Evolutionary conservation across 2,113 vertebrate genomes (phyloP), one percentile per base, ranked within the genome.

Genomic region (Thalassoma bifasciatum): DNA sequence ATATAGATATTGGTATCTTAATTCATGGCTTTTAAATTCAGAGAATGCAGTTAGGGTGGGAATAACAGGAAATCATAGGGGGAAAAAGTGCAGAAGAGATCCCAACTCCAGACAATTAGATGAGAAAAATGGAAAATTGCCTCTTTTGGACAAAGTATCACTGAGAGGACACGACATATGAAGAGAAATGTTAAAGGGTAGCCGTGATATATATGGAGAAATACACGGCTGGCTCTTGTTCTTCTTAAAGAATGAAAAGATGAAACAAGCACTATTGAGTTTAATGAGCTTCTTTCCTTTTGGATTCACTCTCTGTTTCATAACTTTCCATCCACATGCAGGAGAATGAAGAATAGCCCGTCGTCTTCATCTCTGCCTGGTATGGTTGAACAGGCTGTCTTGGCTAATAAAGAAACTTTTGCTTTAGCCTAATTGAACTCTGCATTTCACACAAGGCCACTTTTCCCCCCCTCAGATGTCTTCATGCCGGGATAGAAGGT

Each of bases 351-450:
- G 58, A 70, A 68, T n/a, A 52, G 21, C 46, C 24, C 21, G 17
- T 61, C 51, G 8, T 16, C 8, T 24, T 46, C 64, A 12, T 3
- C 37, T 50, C 71, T 59, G 36, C n/a, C 30, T 79, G 34, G 10
- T 30, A 23, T 75, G 51, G 24, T 60, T 60, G 37, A 56, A 34
- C 49, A 50, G 38, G 34, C 37, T 1, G 10, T 36, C 42, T 65
- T 17, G 17, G 21, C 37, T 47, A 17, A 53, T 63, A 26, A 58
- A 63, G 72, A 19, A 72, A 19, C 52, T 12, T 37, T 52, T 61
- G 51, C 37, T 60, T 56, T 36, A 30, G 26, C 75, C 30, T 22
- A 1, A 6, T 10, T 40, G 7, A 7, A 51, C 34, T 61, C 12
- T 59, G 5, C 34, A 7, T 40, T 60, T n/a, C 38, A 26, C 30